Evolutionary conservation across 1,140 invertebrate species (phyloP), one percentile per base, ranked within the genome.

Genomic region (Yoshiicerus persimilis): DNA sequence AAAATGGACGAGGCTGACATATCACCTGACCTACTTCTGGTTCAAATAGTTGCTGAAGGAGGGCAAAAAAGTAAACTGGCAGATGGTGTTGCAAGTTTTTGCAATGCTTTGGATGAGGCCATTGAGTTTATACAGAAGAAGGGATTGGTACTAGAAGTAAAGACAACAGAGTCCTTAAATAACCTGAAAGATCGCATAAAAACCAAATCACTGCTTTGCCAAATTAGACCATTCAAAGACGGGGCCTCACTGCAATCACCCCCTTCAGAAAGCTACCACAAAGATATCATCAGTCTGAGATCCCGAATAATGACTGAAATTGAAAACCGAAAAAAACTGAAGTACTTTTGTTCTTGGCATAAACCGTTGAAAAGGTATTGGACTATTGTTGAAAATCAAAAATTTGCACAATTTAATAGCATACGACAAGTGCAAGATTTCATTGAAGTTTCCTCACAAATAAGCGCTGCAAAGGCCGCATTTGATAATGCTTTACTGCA

Each of bases 11-110:
- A 62, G 16, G 70, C 30, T 38, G 25, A 83, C 4, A 87, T 88
- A 10, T 34, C 85, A 32, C 88, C 88, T 5, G 88, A 88, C 20
- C 80, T 88, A 64, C 23, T 75, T 4, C 30, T 88, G n/a, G 85
- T 88, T 2, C 88, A 88, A 30, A 66, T 86, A 13, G 64, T 87
- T 0, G 27, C 86, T 5, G 86, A 87, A 30, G 27, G 86, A n/a
- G 47, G 20, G 8, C 47, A 56, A 13, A 75, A 34, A 25, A 25
- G 1, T 16, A 75, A 32, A 16, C 16, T 25, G 0, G 66, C 27
- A 0, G 32, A 77, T 27, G n/a, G 34, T 1, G 70, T 41, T 2
- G 62, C 27, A 6, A 84, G n/a, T 20, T 86, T 86, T 47, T 64
- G 41, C 13, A 70, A 75, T 11, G 84, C 84, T 16, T 9, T 88